A percentile compares a stretch with the other conserved stretches of the same genome.
These are phyloP conservation scores for Nineta flava DNA, from an alignment of 2,888 invertebrate genomes.

Conservation along the genomic window DNA sequence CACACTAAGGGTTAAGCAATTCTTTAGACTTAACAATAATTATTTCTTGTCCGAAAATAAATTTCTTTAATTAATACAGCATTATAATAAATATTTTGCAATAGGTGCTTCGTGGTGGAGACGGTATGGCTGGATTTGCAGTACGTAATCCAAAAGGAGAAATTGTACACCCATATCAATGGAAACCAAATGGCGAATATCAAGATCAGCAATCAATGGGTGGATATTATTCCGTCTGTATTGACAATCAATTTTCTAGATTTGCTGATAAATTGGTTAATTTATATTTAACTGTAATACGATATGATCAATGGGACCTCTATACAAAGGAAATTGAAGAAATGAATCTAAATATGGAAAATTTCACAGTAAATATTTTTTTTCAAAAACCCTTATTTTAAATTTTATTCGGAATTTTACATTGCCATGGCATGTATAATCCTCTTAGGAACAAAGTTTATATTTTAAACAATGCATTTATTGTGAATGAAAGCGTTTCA, in stretches of 20 bases:
- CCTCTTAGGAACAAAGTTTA: too few relatives aligned
- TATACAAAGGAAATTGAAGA: slow-evolving; percentile 81
- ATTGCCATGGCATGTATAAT: too few relatives aligned
- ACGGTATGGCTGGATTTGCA: slow-evolving; percentile 86
- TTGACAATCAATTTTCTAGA: slow-evolving; percentile 84
- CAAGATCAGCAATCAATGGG: slow-evolving; percentile 67
- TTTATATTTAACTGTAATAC: slow-evolving; percentile 77
- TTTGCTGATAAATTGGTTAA: slow-evolving; percentile 83
- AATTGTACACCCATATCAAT: slow-evolving; percentile 79
- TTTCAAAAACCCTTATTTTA: too few relatives aligned
- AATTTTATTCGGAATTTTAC: too few relatives aligned
- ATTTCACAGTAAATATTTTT: slow-evolving; percentile 63
- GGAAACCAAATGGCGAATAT: slow-evolving; percentile 79
- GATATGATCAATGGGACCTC: slow-evolving; percentile 86
- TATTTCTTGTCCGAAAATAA: too few relatives aligned
- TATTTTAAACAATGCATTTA: too few relatives aligned
- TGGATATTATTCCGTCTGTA: slow-evolving; percentile 80
- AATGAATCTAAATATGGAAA: slow-evolving; percentile 72
- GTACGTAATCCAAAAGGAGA: slow-evolving; percentile 72
- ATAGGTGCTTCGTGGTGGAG: slow-evolving; percentile 81
- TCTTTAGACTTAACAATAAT: too few relatives aligned
- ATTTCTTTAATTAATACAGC: too few relatives aligned
- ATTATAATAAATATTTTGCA: slow-evolving; percentile 16
- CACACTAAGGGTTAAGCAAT: too few relatives aligned
- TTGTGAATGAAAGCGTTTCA: too few relatives aligned